Conservation (phyloP, 1,140 invertebrate species). For the Drosophila tropicalis region DNA sequence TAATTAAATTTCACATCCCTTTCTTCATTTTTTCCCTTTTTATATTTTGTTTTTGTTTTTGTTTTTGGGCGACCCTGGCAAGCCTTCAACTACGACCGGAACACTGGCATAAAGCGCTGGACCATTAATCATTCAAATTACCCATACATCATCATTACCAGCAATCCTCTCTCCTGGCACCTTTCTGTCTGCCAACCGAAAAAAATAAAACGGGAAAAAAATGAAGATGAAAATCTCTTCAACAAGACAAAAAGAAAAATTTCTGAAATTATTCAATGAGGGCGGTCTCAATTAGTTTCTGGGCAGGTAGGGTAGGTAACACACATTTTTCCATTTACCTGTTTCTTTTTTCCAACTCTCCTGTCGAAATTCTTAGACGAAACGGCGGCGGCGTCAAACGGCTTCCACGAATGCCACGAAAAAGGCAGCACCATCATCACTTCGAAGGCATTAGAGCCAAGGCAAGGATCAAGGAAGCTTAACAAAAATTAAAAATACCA, state of each 20-base stretch:
- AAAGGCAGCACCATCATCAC: conserved; percentile 31
- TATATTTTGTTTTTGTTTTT: conserved; percentile 21
- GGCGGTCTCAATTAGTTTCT: conserved; percentile 81
- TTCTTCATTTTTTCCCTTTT: conserved; percentile 42
- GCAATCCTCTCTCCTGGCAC: conserved; percentile 53
- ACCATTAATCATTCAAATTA: conserved; percentile 80
- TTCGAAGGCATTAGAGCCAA: conserved; percentile 32
- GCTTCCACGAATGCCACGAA: conserved; percentile 67
- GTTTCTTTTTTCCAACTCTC: conserved; percentile 40
- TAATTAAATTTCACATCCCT: conserved; percentile 78
- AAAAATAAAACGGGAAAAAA: conserved; percentile 32
- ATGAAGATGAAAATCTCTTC: conserved; percentile 44
- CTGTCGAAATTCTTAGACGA: conserved; percentile 71
- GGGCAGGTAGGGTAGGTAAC: conserved; percentile 37
- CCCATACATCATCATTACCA: conserved; percentile 80
- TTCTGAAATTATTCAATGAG: conserved; percentile 78
- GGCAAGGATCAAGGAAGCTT: conserved; percentile 24
- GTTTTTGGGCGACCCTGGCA: conserved; percentile 37
- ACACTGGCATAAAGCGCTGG: conserved; percentile 68
- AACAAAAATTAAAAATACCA: conserved; percentile 29
- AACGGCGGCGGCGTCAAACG: conserved; percentile 40
- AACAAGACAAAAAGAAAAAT: conserved; percentile 50
- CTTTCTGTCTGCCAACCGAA: conserved; percentile 55
- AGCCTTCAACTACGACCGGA: conserved; percentile 59
- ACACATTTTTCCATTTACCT: conserved; percentile 55